phyloP scores from a whole-genome alignment of 1,140 invertebrate genomes.

The Trichonephila clavipes region DNA sequence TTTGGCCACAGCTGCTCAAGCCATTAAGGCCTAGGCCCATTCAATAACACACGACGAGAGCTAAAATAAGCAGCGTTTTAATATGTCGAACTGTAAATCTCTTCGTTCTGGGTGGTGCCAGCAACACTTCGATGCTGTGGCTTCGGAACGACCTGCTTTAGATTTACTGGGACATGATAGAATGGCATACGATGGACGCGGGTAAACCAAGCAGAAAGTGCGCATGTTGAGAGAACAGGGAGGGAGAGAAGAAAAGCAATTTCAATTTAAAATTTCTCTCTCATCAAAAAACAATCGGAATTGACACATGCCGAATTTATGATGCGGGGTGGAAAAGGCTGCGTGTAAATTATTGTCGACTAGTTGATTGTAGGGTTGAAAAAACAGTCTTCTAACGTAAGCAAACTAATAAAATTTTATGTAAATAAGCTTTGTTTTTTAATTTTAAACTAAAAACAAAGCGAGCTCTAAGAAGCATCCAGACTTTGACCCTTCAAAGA shows the following conservation, averaged over 20 bases:
- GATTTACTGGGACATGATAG: conserved; percentile 73
- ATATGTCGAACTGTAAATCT: conserved; percentile 77
- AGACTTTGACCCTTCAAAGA: too few relatives aligned
- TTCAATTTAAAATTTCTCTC: conserved; percentile 70
- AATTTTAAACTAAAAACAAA: too few relatives aligned
- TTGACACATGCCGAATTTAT: conserved; percentile 60
- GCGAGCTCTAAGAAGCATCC: too few relatives aligned
- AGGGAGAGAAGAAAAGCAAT: conserved; percentile 10
- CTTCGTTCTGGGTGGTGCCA: conserved; percentile 56
- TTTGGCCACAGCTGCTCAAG: conserved; percentile 72
- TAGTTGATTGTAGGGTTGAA: background rate
- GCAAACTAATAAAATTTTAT: too few relatives aligned
- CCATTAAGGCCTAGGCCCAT: conserved; percentile 74
- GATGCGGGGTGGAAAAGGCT: background rate
- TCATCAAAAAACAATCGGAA: conserved; percentile 67
- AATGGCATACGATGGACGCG: conserved; percentile 19
- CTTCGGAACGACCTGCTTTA: conserved; percentile 58
- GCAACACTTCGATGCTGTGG: conserved; percentile 68
- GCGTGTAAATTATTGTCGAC: background rate
- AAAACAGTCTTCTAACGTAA: background rate
- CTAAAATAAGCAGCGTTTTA: conserved; percentile 76
- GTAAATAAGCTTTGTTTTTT: too few relatives aligned
- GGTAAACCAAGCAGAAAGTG: background rate
- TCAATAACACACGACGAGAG: conserved; percentile 73
- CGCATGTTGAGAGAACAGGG: background rate